phyloP scores from a whole-genome alignment of 2,888 invertebrate species.

The Acanthosepion pharaonis region DNA sequence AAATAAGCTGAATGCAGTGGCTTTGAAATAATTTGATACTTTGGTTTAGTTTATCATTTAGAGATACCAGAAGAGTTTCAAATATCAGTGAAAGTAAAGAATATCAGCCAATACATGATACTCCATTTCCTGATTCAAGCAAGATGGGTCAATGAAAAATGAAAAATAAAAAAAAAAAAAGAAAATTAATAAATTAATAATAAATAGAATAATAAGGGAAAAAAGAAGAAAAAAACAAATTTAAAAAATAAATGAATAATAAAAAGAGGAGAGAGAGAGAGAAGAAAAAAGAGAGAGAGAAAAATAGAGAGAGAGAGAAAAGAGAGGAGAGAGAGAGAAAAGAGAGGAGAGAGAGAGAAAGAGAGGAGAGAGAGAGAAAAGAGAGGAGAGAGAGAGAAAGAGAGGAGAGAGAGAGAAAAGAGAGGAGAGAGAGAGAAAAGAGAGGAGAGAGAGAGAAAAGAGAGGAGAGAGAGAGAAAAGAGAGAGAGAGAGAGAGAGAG shows the following conservation, averaged over 20 bases:
- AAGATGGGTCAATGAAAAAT: neutral
- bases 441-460: neutral
- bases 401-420: neutral
- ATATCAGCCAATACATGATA: neutral
- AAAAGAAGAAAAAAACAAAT: too few species aligned
- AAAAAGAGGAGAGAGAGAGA: neutral
- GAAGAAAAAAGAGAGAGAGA: neutral
- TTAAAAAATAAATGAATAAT: neutral
- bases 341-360: too few species aligned
- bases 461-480: too few species aligned
- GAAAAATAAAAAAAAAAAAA: neutral
- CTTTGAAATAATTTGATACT: neutral
- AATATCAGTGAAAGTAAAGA: neutral
- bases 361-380: rapidly evolving
- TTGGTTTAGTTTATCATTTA: neutral
- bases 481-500: too few species aligned
- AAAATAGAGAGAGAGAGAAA: neutral
- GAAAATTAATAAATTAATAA: too few species aligned
- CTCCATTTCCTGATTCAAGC: neutral
- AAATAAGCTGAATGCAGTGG: neutral
- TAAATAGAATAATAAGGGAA: too few species aligned
- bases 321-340: too few species aligned
- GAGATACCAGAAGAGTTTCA: neutral
- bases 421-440: too few species aligned
- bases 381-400: too few species aligned